These are phyloP conservation scores for Pantala flavescens DNA, from an alignment of 1,140 invertebrate species.

Conservation along the genomic window DNA sequence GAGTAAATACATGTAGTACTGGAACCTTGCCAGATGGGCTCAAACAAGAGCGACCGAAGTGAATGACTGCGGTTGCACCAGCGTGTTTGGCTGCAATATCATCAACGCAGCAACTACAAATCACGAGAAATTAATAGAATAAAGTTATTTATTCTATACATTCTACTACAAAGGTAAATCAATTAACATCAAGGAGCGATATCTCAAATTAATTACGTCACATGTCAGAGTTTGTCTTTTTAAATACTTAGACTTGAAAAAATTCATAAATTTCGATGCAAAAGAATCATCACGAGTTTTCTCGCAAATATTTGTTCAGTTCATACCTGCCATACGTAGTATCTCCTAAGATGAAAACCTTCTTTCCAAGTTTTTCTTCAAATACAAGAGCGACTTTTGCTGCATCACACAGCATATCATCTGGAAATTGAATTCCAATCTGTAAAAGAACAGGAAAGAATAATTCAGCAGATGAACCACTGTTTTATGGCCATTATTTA, in stretches of 20 bases:
- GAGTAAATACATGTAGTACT: slow-evolving; percentile 56
- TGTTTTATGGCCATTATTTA: too few species aligned
- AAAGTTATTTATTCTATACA: too few species aligned
- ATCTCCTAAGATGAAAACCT: slow-evolving; percentile 80
- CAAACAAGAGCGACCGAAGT: slow-evolving; percentile 84
- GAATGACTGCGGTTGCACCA: slow-evolving; percentile 72
- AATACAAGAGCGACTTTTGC: slow-evolving; percentile 54
- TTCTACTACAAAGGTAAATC: too few species aligned
- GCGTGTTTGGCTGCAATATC: slow-evolving; percentile 81
- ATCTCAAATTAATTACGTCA: too few species aligned
- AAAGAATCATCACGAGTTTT: too few species aligned
- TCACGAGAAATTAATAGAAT: not conserved
- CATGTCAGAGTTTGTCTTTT: too few species aligned
- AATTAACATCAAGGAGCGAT: too few species aligned
- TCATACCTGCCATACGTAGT: slow-evolving; percentile 80
- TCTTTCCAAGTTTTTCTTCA: slow-evolving; percentile 42
- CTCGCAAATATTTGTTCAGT: too few species aligned
- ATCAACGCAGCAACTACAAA: slow-evolving; percentile 81
- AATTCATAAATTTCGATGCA: too few species aligned
- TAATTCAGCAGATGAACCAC: not conserved
- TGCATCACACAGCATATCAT: slow-evolving; percentile 61
- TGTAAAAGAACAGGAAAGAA: slow-evolving; percentile 33
- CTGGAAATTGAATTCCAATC: slow-evolving; percentile 88
- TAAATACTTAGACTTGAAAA: too few species aligned
- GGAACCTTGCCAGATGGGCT: slow-evolving; percentile 57